A percentile compares a stretch with the other conserved stretches of the same genome.
Conservation (phyloP, 2,113 vertebrate genomes). For the Mesitornis unicolor region DNA sequence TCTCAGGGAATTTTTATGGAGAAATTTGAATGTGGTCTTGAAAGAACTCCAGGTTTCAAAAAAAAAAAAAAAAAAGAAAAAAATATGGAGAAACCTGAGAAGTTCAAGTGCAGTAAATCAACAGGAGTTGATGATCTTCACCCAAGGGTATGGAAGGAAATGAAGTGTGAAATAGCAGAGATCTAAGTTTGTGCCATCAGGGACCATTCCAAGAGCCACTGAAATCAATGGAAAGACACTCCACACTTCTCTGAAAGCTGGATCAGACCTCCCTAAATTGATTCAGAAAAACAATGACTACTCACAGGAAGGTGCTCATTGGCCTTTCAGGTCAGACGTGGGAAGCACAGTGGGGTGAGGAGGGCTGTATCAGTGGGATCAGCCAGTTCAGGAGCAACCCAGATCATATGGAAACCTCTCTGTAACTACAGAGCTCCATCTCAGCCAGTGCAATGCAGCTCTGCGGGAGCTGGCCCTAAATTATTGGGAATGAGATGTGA, state of each 20-base stretch:
- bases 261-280: not conserved
- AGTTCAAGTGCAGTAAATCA: conserved; percentile 37
- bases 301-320: not conserved
- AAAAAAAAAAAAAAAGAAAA: not conserved
- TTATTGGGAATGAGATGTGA: not conserved
- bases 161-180: conserved; percentile 54
- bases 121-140: conserved; percentile 27
- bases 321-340: not conserved
- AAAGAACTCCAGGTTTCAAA: not conserved
- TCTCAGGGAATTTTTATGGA: conserved; percentile 37
- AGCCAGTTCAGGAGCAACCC: not conserved
- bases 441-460: not conserved
- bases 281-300: not conserved
- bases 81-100: conserved; percentile 18
- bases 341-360: not conserved
- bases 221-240: not conserved
- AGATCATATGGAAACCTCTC: not conserved
- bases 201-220: conserved; percentile 3
- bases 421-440: not conserved
- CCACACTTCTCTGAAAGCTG: not conserved
- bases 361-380: not conserved
- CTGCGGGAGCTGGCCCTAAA: not conserved
- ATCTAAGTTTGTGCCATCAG: conserved; percentile 20
- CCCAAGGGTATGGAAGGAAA: conserved; percentile 45
- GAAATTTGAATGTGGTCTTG: conserved; percentile 16